These are phyloP conservation scores for Eumaeus atala DNA, from an alignment of 1,140 invertebrate genomes.

Conservation along the genomic window DNA sequence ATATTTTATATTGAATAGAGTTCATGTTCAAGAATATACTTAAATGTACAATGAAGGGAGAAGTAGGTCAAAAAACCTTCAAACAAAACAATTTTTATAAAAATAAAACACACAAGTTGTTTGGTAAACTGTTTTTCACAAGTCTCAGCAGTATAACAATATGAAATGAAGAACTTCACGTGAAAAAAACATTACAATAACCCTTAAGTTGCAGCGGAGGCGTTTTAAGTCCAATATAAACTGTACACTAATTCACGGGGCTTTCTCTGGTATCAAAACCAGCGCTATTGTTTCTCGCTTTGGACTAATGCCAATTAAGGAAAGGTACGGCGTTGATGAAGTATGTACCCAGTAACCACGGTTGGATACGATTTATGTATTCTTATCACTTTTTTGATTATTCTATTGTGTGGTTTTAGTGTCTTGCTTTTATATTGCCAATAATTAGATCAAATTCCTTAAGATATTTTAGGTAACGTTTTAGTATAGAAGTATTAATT, in stretches of 20 bases:
- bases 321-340: conserved; percentile 21
- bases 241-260: conserved; percentile 3
- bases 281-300: conserved; percentile 20
- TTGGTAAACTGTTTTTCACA: not conserved
- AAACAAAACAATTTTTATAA: conserved; percentile 8
- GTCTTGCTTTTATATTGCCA: too few relatives aligned
- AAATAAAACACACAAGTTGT: conserved; percentile 3
- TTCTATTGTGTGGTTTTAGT: too few relatives aligned
- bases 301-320: conserved; percentile 28
- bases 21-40: not conserved
- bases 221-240: conserved; percentile 15
- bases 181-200: conserved; percentile 1
- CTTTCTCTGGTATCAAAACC: conserved; percentile 18
- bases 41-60: conserved; percentile 4
- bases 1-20: too few relatives aligned
- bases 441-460: too few relatives aligned
- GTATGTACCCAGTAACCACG: conserved; percentile 24
- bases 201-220: not conserved
- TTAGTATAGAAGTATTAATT: too few relatives aligned
- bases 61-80: not conserved
- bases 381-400: conserved; percentile 3
- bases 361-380: conserved; percentile 2
- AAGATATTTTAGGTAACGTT: too few relatives aligned
- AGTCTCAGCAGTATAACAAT: not conserved
- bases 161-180: not conserved